A percentile compares a stretch with the other conserved stretches of the same genome.
phyloP scores from a whole-genome alignment of 2,888 invertebrate species.

The Nomada goodeniana region DNA sequence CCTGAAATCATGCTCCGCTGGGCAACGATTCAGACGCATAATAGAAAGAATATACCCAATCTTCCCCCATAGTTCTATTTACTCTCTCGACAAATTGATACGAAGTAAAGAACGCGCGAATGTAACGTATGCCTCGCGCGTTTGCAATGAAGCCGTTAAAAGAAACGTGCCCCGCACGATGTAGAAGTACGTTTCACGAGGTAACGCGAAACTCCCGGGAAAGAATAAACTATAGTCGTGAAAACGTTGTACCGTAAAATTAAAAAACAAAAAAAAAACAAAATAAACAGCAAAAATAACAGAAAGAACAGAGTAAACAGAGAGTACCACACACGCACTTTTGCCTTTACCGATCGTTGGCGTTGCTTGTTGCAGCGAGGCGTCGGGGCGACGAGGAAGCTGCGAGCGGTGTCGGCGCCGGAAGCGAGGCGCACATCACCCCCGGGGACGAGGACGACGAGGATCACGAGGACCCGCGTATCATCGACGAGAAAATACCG shows the following conservation, averaged over 20 bases:
- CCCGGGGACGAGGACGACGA: slow-evolving; percentile 85
- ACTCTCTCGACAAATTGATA: not conserved
- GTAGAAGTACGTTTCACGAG: not conserved
- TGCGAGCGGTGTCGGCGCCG: slow-evolving; percentile 87
- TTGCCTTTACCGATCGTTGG: slow-evolving; percentile 84
- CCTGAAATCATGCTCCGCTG: not conserved
- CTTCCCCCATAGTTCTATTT: not conserved
- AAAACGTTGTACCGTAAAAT: not conserved
- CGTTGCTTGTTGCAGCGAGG: slow-evolving; percentile 84
- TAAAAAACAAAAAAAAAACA: not conserved
- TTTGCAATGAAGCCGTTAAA: slow-evolving; percentile 6
- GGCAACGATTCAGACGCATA: too few species aligned
- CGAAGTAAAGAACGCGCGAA: not conserved
- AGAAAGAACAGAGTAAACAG: not conserved
- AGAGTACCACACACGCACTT: slow-evolving; percentile 58
- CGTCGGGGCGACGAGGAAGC: slow-evolving; percentile 86
- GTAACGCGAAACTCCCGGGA: not conserved
- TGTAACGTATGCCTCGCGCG: slow-evolving; percentile 20
- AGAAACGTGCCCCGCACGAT: not conserved
- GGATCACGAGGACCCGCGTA: slow-evolving; percentile 81
- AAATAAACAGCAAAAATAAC: not conserved
- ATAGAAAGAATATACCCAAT: too few species aligned
- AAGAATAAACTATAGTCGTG: not conserved
- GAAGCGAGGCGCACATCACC: slow-evolving; percentile 87
- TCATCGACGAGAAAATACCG: slow-evolving; percentile 82